These are phyloP conservation scores for Yoshiicerus persimilis DNA, from an alignment of 1,140 invertebrate genomes.

Conservation along the genomic window DNA sequence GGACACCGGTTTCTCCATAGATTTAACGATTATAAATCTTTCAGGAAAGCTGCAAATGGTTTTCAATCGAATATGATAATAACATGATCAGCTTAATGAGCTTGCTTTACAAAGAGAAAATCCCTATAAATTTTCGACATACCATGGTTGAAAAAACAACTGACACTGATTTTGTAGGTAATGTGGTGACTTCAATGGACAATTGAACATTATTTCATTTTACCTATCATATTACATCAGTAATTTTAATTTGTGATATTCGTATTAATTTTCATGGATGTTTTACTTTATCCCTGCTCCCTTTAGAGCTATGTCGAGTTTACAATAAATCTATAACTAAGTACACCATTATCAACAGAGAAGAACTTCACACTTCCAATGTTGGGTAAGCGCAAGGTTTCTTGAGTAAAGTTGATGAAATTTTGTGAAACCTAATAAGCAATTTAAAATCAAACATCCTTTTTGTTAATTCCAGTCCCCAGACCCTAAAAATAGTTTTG, in stretches of 20 bases:
- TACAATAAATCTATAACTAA: conserved; percentile 67
- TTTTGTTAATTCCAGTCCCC: conserved; percentile 55
- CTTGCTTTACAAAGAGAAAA: background rate
- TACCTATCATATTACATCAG: background rate
- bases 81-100: background rate
- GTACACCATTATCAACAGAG: conserved; percentile 61
- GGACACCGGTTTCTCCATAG: background rate
- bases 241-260: background rate
- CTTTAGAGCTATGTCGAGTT: conserved; percentile 57
- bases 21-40: background rate
- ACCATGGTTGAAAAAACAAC: background rate
- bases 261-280: background rate
- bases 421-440: conserved; percentile 55
- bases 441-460: background rate
- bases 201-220: background rate
- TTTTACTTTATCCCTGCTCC: background rate
- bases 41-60: background rate
- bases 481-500: conserved; percentile 67
- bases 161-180: too few species aligned
- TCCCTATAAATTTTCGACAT: background rate
- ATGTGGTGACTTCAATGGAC: background rate
- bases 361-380: conserved; percentile 55
- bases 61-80: background rate
- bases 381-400: background rate
- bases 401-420: too few species aligned